phyloP scores from a whole-genome alignment of 2,888 invertebrate species.

The Mythimna loreyi region DNA sequence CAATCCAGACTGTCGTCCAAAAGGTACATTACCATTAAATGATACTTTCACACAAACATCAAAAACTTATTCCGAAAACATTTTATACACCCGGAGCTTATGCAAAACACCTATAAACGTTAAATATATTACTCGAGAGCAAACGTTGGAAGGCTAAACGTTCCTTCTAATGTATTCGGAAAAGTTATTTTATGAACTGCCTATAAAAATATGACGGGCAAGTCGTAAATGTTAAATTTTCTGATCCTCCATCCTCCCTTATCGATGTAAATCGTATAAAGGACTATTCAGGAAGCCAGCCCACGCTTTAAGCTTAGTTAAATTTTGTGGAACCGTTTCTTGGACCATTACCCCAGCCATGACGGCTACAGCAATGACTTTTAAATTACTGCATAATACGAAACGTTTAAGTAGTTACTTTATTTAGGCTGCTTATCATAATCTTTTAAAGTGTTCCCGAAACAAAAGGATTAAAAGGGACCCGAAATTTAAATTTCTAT shows the following conservation, averaged over 20 bases:
- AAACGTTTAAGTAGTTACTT: constrained; percentile 70
- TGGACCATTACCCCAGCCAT: constrained; percentile 74
- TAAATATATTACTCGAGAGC: constrained; percentile 83
- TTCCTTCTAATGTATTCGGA: constrained; percentile 83
- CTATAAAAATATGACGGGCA: constrained; percentile 87
- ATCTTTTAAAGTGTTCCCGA: constrained; percentile 70
- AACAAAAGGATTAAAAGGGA: constrained; percentile 68
- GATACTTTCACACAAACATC: constrained; percentile 64
- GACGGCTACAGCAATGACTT: constrained; percentile 71
- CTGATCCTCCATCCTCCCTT: constrained; percentile 68
- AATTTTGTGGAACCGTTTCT: constrained; percentile 80
- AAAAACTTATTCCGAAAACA: constrained; percentile 76
- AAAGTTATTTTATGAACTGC: constrained; percentile 87
- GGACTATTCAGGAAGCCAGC: constrained; percentile 68
- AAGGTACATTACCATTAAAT: constrained; percentile 54
- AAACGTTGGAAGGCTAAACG: constrained; percentile 79
- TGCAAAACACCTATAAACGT: constrained; percentile 86
- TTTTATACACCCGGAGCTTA: constrained; percentile 80
- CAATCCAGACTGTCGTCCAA: constrained; percentile 43
- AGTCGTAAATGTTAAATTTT: constrained; percentile 85
- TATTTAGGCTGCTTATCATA: constrained; percentile 69
- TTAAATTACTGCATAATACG: constrained; percentile 75
- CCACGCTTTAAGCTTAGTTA: constrained; percentile 76
- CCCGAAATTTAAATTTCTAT: constrained; percentile 57
- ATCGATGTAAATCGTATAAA: constrained; percentile 82